Percentiles rank a stretch among this genome's conserved stretches.
Conservation (phyloP, 1,140 invertebrate species). For the Tigriopus japonicus region DNA sequence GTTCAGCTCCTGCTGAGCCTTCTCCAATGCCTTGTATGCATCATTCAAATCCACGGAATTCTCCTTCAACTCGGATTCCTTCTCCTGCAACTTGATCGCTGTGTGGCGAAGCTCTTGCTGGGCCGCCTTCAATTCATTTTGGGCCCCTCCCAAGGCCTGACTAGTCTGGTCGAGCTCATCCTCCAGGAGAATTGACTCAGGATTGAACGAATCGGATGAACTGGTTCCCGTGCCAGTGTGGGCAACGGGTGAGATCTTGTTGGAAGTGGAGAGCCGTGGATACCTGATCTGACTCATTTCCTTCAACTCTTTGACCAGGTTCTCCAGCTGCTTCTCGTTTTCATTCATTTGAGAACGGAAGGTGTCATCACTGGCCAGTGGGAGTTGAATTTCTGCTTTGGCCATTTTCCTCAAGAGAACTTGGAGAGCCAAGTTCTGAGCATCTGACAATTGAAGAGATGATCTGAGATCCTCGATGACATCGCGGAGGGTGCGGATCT, state of each 20-base stretch:
- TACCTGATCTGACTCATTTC: slow-evolving; percentile 9
- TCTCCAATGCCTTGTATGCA: slow-evolving; percentile 2
- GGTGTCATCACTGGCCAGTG: not conserved
- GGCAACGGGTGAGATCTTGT: not conserved
- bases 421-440: slow-evolving; percentile 5
- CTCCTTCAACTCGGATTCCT: not conserved
- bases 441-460: slow-evolving; percentile 9
- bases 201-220: not conserved
- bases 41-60: not conserved
- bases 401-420: slow-evolving; percentile 2
- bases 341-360: slow-evolving; percentile 3
- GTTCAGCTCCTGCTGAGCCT: slow-evolving; percentile 1
- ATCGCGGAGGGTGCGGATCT: not conserved
- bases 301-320: slow-evolving; percentile 9
- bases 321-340: slow-evolving; percentile 8
- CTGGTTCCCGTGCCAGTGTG: not conserved
- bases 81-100: not conserved
- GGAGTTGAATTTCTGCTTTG: not conserved
- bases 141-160: not conserved
- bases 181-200: not conserved
- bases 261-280: not conserved
- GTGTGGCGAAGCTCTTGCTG: not conserved
- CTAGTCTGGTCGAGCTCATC: not conserved
- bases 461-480: not conserved
- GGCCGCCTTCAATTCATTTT: not conserved